These are phyloP conservation scores for Heterocephalus glaber DNA, from an alignment of 2,113 vertebrate genomes.

Conservation along the genomic window DNA sequence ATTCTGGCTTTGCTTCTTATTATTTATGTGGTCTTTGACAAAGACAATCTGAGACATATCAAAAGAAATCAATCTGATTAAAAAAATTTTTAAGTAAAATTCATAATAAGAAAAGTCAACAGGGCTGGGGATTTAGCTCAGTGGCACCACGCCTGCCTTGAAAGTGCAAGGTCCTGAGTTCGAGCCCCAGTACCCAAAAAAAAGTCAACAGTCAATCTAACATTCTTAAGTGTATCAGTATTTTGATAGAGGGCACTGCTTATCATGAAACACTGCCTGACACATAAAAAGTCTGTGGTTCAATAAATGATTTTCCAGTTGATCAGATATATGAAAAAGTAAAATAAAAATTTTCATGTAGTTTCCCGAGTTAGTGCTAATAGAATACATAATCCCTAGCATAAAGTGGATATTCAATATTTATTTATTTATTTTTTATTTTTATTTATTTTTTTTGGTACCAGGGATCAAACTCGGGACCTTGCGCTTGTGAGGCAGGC, in stretches of 20 bases:
- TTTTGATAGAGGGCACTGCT: not conserved
- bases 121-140: too few species aligned
- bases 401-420: not conserved
- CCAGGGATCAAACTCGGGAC: too few species aligned
- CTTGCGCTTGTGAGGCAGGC: too few species aligned
- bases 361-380: not conserved
- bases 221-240: not conserved
- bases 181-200: too few species aligned
- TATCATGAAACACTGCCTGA: not conserved
- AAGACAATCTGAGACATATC: not conserved
- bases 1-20: conserved; percentile 12
- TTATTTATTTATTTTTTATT: too few species aligned
- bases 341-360: not conserved
- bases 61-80: not conserved
- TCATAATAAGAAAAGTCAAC: conserved; percentile 33
- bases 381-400: not conserved
- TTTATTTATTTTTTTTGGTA: too few species aligned
- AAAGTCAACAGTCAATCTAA: conserved; percentile 15
- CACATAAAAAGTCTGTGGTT: not conserved
- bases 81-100: conserved; percentile 47
- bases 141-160: too few species aligned
- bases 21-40: not conserved
- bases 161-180: too few species aligned
- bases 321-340: conserved; percentile 18
- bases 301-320: conserved; percentile 28